Base-by-base conservation (phyloP, 2,888 invertebrate genomes). In the Plagodis dolabraria region DNA sequence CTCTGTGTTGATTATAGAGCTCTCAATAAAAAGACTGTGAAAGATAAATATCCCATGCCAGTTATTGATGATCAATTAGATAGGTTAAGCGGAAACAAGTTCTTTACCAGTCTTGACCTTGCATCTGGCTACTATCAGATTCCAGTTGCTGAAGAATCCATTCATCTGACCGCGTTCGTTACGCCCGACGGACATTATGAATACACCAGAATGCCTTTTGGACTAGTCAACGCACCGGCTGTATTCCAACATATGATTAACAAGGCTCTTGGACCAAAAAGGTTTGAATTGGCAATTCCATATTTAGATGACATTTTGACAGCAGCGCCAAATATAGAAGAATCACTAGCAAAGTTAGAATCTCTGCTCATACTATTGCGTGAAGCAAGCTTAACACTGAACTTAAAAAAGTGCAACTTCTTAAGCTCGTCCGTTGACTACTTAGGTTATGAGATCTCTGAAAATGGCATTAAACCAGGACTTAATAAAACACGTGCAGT, bases 301-400 rank as follows among this genome's bases (percentile, higher is more conserved):
- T 75, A 66, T 33, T 69, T 77, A 67, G 75, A 75, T 52, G 75
- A 77, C 12, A 48, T 76, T 0, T 47, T 77, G 0, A 70, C 71
- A 0, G 68, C 69, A 4, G 43, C 68, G 0, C 51, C 42, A 0
- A 35, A 57, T 0, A 50, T 72, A 38, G 46, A 60, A 0, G 61
- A 76, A 22, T 72, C 72, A 0, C 7, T 77, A 0, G 0, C 5
- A 0, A 33, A 67, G 2, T 35, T 76, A 7, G 58, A 67, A 10
- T 43, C 58, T n/a, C 65, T 65, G 0, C 33, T 73, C 0, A 6
- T 33, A 0, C 8, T 69, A 0, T 35, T 72, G 5, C 5, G 5
- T n/a, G 35, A 57, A 40, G 61, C 48, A 0, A 58, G 60, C 0
- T 10, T 73, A 0, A 77, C 77, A 0, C 33, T 79, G 0, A 74